Evolutionary conservation across 2,797 vertebrate species (phyloP).

Genomic region (Mormyrus proboscirostris): DNA sequence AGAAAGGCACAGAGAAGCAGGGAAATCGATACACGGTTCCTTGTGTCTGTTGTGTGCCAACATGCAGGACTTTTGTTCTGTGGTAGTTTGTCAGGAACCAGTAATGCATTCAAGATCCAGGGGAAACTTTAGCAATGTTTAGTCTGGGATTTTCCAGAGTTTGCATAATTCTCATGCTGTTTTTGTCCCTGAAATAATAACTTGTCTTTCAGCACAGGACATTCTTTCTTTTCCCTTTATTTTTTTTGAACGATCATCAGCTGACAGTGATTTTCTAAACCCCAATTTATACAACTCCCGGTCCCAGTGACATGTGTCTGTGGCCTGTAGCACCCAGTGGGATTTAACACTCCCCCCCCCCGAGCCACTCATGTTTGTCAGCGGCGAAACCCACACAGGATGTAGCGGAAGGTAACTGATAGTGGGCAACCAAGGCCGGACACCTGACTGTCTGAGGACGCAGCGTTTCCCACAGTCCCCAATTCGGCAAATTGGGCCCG

Average conservation of each 20-base stretch:
- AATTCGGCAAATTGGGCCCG: not conserved
- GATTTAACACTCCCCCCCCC: not conserved
- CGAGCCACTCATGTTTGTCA: not conserved
- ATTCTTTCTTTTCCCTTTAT: not conserved
- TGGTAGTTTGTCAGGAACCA: not conserved
- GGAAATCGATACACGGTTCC: too few relatives aligned
- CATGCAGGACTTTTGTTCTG: not conserved
- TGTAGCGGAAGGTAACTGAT: not conserved
- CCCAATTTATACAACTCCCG: not conserved
- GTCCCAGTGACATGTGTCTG: not conserved
- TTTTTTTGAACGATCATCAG: not conserved
- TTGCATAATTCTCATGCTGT: not conserved
- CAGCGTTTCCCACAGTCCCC: not conserved
- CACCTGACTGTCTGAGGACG: not conserved
- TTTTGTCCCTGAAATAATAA: not conserved
- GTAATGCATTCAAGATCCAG: not conserved
- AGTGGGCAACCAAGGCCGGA: not conserved
- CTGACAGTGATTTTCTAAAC: not conserved
- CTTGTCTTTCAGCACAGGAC: not conserved
- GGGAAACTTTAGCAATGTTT: not conserved
- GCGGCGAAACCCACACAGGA: not conserved
- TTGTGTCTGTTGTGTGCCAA: not conserved
- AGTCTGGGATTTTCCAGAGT: slow-evolving; percentile 10
- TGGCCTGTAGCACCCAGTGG: not conserved
- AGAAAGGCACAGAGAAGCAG: not conserved